A percentile compares a stretch with the other conserved stretches of the same genome.
phyloP scores from a whole-genome alignment of 2,888 invertebrate genomes.

The Drosophila mimica region DNA sequence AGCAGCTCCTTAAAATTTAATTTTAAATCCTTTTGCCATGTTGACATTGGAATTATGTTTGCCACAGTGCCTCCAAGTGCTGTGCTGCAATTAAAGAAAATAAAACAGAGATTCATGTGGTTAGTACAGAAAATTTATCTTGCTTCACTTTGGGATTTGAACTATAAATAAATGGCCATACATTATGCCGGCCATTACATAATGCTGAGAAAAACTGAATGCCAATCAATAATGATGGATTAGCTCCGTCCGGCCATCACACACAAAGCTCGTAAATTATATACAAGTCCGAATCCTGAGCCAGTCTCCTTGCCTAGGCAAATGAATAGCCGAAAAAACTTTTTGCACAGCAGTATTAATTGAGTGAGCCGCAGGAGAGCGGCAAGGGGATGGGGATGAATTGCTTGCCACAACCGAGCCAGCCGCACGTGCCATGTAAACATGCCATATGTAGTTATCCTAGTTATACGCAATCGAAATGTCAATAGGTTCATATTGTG shows the following conservation, averaged over 20 bases:
- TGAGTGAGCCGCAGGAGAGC: slow-evolving; percentile 31
- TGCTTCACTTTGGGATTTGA: slow-evolving; percentile 22
- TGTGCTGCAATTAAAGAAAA: slow-evolving; percentile 60
- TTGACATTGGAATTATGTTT: slow-evolving; percentile 9
- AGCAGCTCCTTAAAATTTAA: slow-evolving; percentile 52
- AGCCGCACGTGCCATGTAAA: slow-evolving; percentile 53
- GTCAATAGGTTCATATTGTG: slow-evolving; percentile 67
- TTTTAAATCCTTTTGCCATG: slow-evolving; percentile 61
- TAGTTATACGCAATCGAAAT: slow-evolving; percentile 69
- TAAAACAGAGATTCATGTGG: slow-evolving; percentile 38
- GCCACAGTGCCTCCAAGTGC: slow-evolving; percentile 20
- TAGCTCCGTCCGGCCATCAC: slow-evolving; percentile 52
- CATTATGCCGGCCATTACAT: slow-evolving; percentile 62
- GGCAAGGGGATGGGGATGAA: background rate
- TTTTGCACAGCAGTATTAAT: slow-evolving; percentile 67
- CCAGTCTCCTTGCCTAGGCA: slow-evolving; percentile 28
- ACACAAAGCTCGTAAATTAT: slow-evolving; percentile 61
- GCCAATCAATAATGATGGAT: slow-evolving; percentile 79
- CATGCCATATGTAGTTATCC: slow-evolving; percentile 51
- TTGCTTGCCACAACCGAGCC: background rate
- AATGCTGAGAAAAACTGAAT: slow-evolving; percentile 51
- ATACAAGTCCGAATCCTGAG: slow-evolving; percentile 27
- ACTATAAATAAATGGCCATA: slow-evolving; percentile 68
- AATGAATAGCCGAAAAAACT: slow-evolving; percentile 63
- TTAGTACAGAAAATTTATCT: slow-evolving; percentile 40